These are phyloP conservation scores for Aleiodes leptofemur DNA, from an alignment of 2,888 invertebrate species.

Conservation along the genomic window DNA sequence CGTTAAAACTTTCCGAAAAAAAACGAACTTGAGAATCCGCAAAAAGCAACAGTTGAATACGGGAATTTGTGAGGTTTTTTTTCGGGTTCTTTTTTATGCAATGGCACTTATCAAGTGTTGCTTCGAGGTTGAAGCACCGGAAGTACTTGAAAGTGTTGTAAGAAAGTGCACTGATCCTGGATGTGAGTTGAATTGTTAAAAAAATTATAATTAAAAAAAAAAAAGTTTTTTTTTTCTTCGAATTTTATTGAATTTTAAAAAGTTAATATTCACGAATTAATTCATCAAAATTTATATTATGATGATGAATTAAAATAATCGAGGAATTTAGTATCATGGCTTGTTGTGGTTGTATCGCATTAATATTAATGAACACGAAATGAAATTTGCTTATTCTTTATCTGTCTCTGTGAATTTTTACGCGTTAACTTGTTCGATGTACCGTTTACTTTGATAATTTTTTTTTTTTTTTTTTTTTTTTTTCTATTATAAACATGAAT, in stretches of 20 bases:
- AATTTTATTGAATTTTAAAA: not conserved
- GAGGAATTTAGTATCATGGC: constrained; percentile 6
- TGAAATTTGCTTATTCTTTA: constrained; percentile 9
- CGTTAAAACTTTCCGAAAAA: not conserved
- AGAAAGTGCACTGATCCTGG: constrained; percentile 89
- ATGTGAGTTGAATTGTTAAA: constrained; percentile 81
- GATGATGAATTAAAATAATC: not conserved
- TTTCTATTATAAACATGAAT: constrained; percentile 19
- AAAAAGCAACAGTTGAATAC: not conserved
- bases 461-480: not conserved
- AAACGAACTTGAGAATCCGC: not conserved
- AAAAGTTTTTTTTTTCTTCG: no score
- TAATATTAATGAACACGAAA: constrained; percentile 28
- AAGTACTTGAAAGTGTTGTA: constrained; percentile 84
- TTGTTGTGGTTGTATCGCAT: not conserved
- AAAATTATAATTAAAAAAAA: not conserved
- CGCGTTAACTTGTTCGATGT: not conserved
- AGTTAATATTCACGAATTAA: constrained; percentile 5
- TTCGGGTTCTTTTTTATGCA: not conserved
- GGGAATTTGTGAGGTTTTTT: not conserved
- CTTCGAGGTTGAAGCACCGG: constrained; percentile 86
- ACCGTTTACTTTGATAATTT: constrained; percentile 13
- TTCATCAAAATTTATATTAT: not conserved
- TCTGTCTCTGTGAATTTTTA: not conserved
- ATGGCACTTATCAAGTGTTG: constrained; percentile 88